Evolutionary conservation across 2,113 vertebrate species (phyloP), one percentile per base, ranked within the genome.

Genomic region (Xenotilapia flavipinnis): DNA sequence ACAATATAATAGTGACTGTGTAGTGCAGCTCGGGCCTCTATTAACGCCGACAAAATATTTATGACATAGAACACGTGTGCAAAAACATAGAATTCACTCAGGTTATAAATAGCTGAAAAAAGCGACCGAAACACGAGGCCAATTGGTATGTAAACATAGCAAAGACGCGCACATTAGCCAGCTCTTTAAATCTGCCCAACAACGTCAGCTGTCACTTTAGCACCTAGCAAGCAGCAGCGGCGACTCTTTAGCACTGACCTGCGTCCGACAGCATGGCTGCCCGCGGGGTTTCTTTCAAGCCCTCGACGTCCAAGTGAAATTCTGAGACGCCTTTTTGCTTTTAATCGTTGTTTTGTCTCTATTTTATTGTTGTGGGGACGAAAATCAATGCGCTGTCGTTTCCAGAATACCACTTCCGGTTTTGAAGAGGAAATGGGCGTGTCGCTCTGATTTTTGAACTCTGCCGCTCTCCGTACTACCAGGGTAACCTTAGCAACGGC

Each of bases 181-280:
- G 80, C 81, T 82, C 53, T 93, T 87, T 88, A 89, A 87, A 87
- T 11, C 70, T n/a, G 47, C 26, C 21, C 45, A 56, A 82, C 82
- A 70, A 54, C 12, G 80, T 84, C 51, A 80, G 54, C 21, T 91
- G 91, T 89, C 87, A 86, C 84, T 73, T 84, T 94, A 95, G 93
- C 94, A 87, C 36, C 68, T 91, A 91, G 90, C 92, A 54, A 56
- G 15, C 47, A 73, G 3, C 31, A 42, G 42, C 83, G n/a, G 51
- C 21, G 23, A 36, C 23, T 9, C 21, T 3, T 6, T 6, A 54
- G 33, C 47, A 93, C 94, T 84, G 15, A 97, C 96, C 95, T 95
- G 95, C 90, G 80, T 96, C 95, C 87, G 96, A 95, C 80, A 96
- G 88, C 96, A 96, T 96, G 45, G 9, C 88, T 42, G 65, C 28